Conservation (phyloP, 2,888 invertebrate genomes). For the Ectropis crepuscularia region DNA sequence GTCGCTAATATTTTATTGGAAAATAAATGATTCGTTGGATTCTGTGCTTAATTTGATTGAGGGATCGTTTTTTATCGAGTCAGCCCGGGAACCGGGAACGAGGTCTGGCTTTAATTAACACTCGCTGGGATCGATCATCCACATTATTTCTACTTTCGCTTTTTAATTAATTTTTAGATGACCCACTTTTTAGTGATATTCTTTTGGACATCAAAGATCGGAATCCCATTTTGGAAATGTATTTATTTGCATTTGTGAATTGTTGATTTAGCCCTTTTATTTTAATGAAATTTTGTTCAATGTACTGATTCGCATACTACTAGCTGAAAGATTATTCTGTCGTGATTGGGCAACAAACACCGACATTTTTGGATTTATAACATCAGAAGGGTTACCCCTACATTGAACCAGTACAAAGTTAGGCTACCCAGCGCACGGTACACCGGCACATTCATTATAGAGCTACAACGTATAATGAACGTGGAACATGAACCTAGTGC, state of each 20-base stretch:
- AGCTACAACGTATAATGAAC: too few species aligned
- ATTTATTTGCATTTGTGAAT: neutral
- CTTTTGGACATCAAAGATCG: neutral
- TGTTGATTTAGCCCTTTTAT: neutral
- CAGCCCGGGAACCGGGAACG: constrained; percentile 20
- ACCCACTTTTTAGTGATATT: constrained; percentile 11
- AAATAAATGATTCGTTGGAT: constrained; percentile 52
- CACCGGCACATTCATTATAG: too few species aligned
- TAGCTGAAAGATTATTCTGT: too few species aligned
- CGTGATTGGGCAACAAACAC: too few species aligned
- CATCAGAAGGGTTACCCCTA: too few species aligned
- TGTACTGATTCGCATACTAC: too few species aligned
- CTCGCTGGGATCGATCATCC: constrained; percentile 29
- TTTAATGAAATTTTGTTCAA: too few species aligned
- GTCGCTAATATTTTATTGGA: constrained; percentile 51
- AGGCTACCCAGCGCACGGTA: too few species aligned
- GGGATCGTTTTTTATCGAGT: constrained; percentile 37
- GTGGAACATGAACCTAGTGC: too few species aligned
- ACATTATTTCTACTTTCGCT: constrained; percentile 22
- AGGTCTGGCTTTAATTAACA: constrained; percentile 40
- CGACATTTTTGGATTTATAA: too few species aligned
- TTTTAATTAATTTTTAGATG: constrained; percentile 22
- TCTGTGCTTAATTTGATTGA: constrained; percentile 57
- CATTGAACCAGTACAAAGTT: too few species aligned
- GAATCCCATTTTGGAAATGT: neutral